Conservation (phyloP, 2,797 vertebrate genomes). For the Hozukius guyotensis region DNA sequence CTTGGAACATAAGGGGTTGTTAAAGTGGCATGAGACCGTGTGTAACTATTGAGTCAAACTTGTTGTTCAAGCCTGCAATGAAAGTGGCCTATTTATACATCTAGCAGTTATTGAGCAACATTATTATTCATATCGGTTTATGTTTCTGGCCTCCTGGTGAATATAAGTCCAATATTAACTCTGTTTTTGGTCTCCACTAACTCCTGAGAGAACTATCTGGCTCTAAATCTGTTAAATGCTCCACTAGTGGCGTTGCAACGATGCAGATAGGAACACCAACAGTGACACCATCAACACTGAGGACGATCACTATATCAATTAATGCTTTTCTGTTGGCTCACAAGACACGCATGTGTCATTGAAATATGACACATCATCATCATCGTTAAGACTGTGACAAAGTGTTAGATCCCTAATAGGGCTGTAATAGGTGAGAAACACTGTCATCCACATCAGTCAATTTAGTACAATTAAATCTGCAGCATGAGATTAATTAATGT, state of each 20-base stretch:
- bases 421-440: background rate
- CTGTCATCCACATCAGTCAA: background rate
- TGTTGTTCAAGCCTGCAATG: background rate
- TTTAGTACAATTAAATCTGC: background rate
- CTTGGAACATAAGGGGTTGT: background rate
- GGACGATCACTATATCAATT: background rate
- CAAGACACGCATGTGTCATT: background rate
- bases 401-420: background rate
- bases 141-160: background rate
- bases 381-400: background rate
- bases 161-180: background rate
- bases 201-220: background rate
- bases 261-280: background rate
- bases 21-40: background rate
- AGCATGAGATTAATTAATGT: background rate
- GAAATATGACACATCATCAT: background rate
- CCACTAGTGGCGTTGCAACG: background rate
- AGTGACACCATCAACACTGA: background rate
- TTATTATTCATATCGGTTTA: background rate
- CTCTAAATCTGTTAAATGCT: background rate
- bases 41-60: background rate
- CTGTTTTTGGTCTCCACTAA: background rate
- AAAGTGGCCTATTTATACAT: background rate
- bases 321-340: no score
- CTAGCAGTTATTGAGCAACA: background rate